Base-by-base conservation (phyloP, 2,888 invertebrate species). In the Acronicta leporina region DNA sequence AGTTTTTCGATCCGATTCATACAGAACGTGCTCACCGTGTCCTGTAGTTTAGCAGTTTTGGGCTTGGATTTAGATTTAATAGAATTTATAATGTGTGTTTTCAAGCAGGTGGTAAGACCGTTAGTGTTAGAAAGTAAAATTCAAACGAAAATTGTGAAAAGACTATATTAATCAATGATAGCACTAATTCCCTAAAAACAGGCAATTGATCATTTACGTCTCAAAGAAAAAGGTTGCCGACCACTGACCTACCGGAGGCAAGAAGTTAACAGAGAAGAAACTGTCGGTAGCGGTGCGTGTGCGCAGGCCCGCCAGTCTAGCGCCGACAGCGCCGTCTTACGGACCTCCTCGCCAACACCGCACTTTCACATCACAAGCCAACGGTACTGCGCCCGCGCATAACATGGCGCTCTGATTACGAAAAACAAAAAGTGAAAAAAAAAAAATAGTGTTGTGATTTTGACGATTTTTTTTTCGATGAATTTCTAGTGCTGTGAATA, bases 261-360 rank as follows among this genome's bases (percentile, higher is more conserved):
- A 70, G 67, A 71, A 75, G 66, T 70, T 68, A 69, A 73, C 71
- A 80, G 79, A 83, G 83, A 83, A 82, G 74, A 75, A 73, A 79
- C 78, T 67, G 69, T 75, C 84, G 81, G 78, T 81, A 73, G 79
- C 77, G 73, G 73, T 80, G 82, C 84, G 80, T 71, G 73, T 51
- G 77, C 82, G 74, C 80, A 76, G 77, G 56, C 64, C 77, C 75
- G 82, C 84, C 88, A 92, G 92, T 92, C 86, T 79, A 85, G 75
- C 80, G 84, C 80, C 84, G 76, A 68, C 84, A 75, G 81, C 82
- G 87, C 80, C 75, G 56, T 80, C 73, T 77, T 71, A 81, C 85
- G 79, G 81, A 82, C 84, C 69, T 49, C 27, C 54, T 52, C 46
- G 64, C 62, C 57, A 52, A 60, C 62, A 49, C 52, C 61, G 56